Conservation (phyloP, 1,140 invertebrate genomes). For the Diachasmimorpha longicaudata region DNA sequence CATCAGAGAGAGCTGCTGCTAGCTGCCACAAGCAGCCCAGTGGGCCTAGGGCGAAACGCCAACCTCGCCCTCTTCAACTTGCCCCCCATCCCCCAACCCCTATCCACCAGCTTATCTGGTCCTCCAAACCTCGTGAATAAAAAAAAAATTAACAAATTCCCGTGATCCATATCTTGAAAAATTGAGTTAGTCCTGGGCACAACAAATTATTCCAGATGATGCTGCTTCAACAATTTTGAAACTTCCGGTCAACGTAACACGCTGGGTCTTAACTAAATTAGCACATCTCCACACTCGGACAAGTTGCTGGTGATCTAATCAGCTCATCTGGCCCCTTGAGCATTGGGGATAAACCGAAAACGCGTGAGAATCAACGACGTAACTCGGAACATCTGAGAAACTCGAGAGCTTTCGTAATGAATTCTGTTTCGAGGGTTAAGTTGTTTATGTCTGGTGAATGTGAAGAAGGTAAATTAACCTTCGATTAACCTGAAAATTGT, state of each 20-base stretch:
- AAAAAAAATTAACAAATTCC: background rate
- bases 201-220: background rate
- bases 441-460: background rate
- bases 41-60: constrained; percentile 38
- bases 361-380: constrained; percentile 11
- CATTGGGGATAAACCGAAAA: background rate
- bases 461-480: background rate
- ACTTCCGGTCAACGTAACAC: background rate
- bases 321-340: background rate
- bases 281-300: constrained; percentile 6
- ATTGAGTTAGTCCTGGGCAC: background rate
- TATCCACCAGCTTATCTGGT: constrained; percentile 23
- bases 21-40: constrained; percentile 51
- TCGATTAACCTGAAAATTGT: background rate
- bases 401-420: background rate
- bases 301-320: constrained; percentile 22
- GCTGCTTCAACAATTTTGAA: background rate
- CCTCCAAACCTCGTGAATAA: background rate
- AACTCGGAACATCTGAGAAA: background rate
- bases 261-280: background rate
- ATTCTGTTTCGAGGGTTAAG: constrained; percentile 21
- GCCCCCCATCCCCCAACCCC: too few relatives aligned
- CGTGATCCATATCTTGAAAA: background rate
- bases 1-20: constrained; percentile 52
- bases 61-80: constrained; percentile 36